phyloP scores from a whole-genome alignment of 2,888 invertebrate genomes.

The Dolichomitus sp. region DNA sequence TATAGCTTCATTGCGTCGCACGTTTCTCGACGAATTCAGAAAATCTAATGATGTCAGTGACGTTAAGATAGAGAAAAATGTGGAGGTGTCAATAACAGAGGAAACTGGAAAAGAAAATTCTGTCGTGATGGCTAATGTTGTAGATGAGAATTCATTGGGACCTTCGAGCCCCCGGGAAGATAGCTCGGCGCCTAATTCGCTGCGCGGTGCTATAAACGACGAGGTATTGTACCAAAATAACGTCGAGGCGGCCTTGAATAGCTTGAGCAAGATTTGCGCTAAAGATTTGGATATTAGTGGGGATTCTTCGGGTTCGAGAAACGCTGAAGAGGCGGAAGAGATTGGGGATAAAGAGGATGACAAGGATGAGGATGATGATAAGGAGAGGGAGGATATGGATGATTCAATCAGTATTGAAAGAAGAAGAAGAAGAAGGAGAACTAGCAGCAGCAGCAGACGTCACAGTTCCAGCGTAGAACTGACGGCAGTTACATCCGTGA shows the following conservation, averaged over 20 bases:
- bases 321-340: conserved; percentile 42
- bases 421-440: conserved; percentile 35
- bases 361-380: conserved; percentile 19
- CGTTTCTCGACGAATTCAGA: conserved; percentile 64
- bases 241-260: conserved; percentile 71
- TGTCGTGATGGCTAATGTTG: background rate
- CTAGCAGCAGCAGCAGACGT: conserved; percentile 66
- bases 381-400: conserved; percentile 13
- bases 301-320: conserved; percentile 51
- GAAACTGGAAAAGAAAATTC: conserved; percentile 7
- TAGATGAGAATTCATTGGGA: conserved; percentile 10
- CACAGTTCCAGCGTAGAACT: conserved; percentile 80
- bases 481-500: conserved; percentile 77
- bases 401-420: conserved; percentile 44
- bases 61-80: conserved; percentile 24
- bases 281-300: conserved; percentile 56
- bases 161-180: conserved; percentile 28
- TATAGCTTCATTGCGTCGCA: conserved; percentile 61
- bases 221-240: conserved; percentile 75
- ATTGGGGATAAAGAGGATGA: conserved; percentile 9
- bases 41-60: conserved; percentile 43
- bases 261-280: conserved; percentile 66
- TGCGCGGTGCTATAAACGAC: conserved; percentile 12
- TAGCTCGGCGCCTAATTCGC: background rate
- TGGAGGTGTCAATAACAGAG: background rate